Evolutionary conservation across 1,140 invertebrate genomes (phyloP).

Genomic region (Drosophila ambigua): DNA sequence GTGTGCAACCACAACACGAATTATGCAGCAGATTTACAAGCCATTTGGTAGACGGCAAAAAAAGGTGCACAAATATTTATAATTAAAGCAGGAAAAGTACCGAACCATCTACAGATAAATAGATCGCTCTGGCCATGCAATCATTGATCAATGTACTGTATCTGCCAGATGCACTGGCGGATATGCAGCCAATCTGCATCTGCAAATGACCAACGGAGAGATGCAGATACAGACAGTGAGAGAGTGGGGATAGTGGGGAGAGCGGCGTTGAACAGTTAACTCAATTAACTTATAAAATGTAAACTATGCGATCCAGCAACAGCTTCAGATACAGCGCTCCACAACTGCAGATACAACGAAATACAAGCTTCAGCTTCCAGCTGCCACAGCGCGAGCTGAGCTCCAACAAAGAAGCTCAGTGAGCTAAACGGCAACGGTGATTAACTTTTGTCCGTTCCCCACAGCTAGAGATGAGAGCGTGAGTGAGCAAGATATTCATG

Average conservation of each 20-base stretch:
- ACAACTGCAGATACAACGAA: conserved; percentile 16
- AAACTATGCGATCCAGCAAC: conserved; percentile 64
- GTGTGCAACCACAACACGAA: conserved; percentile 70
- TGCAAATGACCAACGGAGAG: conserved; percentile 58
- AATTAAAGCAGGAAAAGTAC: conserved; percentile 59
- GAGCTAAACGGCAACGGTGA: conserved; percentile 79
- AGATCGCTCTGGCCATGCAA: background rate
- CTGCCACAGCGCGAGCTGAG: conserved; percentile 11
- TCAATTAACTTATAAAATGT: conserved; percentile 83
- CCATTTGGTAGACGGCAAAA: conserved; percentile 39
- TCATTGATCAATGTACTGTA: conserved; percentile 27
- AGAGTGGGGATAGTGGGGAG: conserved; percentile 8
- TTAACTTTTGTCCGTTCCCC: conserved; percentile 67
- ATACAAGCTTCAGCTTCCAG: conserved; percentile 27
- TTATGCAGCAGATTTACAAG: conserved; percentile 65
- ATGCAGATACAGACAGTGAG: background rate
- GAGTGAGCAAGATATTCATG: background rate
- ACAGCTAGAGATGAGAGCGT: conserved; percentile 32
- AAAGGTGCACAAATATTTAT: conserved; percentile 59
- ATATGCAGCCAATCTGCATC: conserved; percentile 71
- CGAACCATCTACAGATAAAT: conserved; percentile 12
- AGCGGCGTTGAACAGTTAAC: conserved; percentile 74
- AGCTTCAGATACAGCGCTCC: conserved; percentile 27
- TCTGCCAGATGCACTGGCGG: conserved; percentile 34
- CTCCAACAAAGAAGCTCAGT: conserved; percentile 51